Evolutionary conservation across 2,113 vertebrate genomes (phyloP).

Genomic region (Apus apus): DNA sequence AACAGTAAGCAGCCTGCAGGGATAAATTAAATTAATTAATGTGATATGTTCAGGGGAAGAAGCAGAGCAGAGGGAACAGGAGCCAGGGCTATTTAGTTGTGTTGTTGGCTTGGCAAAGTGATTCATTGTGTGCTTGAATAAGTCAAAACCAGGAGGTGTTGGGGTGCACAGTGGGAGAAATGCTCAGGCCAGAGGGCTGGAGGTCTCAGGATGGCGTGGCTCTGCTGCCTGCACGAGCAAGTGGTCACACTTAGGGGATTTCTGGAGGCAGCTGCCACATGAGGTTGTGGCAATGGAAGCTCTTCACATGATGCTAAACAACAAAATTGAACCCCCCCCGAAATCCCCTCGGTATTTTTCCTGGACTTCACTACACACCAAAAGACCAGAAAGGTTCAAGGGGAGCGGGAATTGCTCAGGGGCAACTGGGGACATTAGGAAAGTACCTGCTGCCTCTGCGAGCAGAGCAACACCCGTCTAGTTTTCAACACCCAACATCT

Average conservation of each 20-base stretch:
- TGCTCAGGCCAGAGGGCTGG: not conserved
- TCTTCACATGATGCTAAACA: not conserved
- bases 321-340: not conserved
- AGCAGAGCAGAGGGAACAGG: not conserved
- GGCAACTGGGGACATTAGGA: not conserved
- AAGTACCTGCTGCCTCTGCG: not conserved
- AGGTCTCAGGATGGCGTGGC: rapidly evolving
- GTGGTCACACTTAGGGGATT: not conserved
- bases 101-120: not conserved
- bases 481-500: not conserved
- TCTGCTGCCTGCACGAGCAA: not conserved
- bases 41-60: not conserved
- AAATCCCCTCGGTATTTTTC: not conserved
- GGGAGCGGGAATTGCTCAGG: not conserved
- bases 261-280: not conserved
- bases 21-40: not conserved
- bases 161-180: not conserved
- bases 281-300: not conserved
- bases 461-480: not conserved
- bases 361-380: not conserved
- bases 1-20: not conserved
- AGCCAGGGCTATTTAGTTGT: not conserved
- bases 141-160: not conserved
- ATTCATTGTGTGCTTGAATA: not conserved
- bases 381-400: not conserved